These are phyloP conservation scores for Oxyura jamaicensis DNA, from an alignment of 2,113 vertebrate genomes.

Conservation along the genomic window DNA sequence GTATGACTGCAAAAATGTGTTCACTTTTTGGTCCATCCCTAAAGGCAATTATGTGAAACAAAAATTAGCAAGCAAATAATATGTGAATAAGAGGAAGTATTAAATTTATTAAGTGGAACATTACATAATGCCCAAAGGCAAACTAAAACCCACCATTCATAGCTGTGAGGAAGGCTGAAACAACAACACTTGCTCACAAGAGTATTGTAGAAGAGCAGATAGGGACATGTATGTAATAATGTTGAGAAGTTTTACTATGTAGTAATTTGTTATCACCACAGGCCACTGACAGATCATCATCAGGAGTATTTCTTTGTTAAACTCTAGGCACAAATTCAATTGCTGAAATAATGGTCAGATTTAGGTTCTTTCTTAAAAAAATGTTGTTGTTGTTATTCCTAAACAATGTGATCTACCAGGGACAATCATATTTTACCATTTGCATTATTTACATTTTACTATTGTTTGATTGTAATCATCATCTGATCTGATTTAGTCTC, in stretches of 20 bases:
- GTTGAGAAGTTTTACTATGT: background rate
- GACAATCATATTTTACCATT: background rate
- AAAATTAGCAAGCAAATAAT: conserved; percentile 44
- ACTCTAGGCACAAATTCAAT: background rate
- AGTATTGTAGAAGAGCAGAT: background rate
- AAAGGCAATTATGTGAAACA: background rate
- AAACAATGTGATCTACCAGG: background rate
- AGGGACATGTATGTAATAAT: background rate
- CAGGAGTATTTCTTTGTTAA: background rate
- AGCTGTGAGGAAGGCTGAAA: conserved; percentile 1
- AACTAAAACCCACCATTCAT: conserved; percentile 36
- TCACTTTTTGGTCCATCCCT: background rate
- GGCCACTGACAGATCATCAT: background rate
- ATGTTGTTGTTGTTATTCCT: background rate
- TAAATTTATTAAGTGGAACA: conserved; percentile 50
- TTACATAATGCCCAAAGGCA: conserved; percentile 30
- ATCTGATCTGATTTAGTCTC: background rate
- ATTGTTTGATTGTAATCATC: background rate
- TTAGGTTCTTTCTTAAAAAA: background rate
- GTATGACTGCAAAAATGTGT: background rate
- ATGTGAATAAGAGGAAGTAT: conserved; percentile 3
- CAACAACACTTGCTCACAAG: background rate
- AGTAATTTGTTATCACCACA: background rate
- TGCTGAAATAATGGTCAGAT: background rate
- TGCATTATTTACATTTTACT: background rate